phyloP scores from a whole-genome alignment of 2,888 invertebrate species.

The Dolichopus griseipennis region DNA sequence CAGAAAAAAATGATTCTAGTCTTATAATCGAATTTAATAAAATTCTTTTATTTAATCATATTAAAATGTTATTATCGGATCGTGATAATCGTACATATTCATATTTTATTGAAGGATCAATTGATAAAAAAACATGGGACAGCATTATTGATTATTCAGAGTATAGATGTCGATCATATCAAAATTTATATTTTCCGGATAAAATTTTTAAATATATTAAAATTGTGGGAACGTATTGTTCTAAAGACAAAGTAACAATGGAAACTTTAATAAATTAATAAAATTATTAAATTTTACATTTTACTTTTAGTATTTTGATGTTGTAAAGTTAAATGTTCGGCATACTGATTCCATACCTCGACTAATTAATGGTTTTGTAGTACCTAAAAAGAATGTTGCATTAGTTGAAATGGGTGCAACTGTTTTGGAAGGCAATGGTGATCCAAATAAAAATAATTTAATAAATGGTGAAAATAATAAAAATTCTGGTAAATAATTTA shows the following conservation, averaged over 20 bases:
- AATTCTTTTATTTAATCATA: conserved; percentile 85
- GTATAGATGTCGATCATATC: conserved; percentile 94
- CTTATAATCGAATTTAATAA: conserved; percentile 78
- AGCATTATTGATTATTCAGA: conserved; percentile 85
- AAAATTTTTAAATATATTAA: conserved; percentile 78
- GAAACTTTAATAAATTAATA: not conserved
- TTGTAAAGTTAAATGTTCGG: conserved; percentile 84
- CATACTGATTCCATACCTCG: conserved; percentile 69
- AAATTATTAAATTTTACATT: not conserved
- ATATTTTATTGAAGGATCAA: conserved; percentile 65
- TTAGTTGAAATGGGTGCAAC: conserved; percentile 81
- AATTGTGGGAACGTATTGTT: conserved; percentile 86
- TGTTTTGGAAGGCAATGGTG: conserved; percentile 79
- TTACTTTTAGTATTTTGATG: conserved; percentile 66
- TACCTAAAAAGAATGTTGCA: conserved; percentile 85
- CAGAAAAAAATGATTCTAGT: conserved; percentile 64
- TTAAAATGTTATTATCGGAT: conserved; percentile 91
- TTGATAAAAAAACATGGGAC: conserved; percentile 93
- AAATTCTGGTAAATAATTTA: not conserved
- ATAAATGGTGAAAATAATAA: conserved; percentile 72
- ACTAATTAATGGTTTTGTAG: conserved; percentile 64
- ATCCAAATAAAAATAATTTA: conserved; percentile 84
- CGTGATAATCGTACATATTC: conserved; percentile 64
- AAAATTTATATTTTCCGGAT: conserved; percentile 83
- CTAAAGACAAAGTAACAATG: conserved; percentile 74